Percentiles rank a stretch among this genome's conserved stretches.
These are phyloP conservation scores for Antheraea mylitta DNA, from an alignment of 1,140 invertebrate species.

Conservation along the genomic window DNA sequence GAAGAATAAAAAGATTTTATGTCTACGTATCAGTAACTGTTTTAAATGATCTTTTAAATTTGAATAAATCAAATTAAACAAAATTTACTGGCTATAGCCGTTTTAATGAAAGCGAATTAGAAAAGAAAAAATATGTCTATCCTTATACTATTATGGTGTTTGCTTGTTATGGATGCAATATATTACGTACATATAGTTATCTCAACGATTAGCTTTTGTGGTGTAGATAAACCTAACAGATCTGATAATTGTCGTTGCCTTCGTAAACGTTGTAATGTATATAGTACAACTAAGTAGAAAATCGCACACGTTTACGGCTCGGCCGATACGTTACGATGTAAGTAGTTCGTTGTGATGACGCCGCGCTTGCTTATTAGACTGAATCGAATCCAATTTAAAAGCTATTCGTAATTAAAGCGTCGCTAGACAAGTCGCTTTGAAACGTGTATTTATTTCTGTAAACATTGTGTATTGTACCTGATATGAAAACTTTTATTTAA, in stretches of 20 bases:
- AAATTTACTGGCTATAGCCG: no score
- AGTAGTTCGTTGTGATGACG: neutral
- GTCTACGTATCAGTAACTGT: no score
- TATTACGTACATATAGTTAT: neutral
- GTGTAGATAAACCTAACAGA: neutral
- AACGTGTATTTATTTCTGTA: slow-evolving; percentile 1
- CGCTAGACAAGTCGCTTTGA: slow-evolving; percentile 19
- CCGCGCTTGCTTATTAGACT: slow-evolving; percentile 40
- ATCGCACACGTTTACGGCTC: neutral
- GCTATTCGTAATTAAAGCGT: slow-evolving; percentile 48
- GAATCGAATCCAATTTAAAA: slow-evolving; percentile 53
- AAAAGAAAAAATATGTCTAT: no score
- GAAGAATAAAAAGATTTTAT: no score
- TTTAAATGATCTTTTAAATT: no score
- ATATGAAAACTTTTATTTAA: neutral
- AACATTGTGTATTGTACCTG: neutral
- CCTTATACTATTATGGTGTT: neutral
- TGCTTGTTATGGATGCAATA: neutral
- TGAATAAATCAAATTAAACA: no score
- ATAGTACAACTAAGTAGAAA: neutral
- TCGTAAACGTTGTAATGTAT: slow-evolving; percentile 7
- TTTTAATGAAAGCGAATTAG: no score
- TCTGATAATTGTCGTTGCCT: slow-evolving; percentile 25
- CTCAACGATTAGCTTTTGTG: slow-evolving; percentile 1
- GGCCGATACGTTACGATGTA: neutral